Conservation (phyloP, 2,888 invertebrate genomes). For the Amiota communis region DNA sequence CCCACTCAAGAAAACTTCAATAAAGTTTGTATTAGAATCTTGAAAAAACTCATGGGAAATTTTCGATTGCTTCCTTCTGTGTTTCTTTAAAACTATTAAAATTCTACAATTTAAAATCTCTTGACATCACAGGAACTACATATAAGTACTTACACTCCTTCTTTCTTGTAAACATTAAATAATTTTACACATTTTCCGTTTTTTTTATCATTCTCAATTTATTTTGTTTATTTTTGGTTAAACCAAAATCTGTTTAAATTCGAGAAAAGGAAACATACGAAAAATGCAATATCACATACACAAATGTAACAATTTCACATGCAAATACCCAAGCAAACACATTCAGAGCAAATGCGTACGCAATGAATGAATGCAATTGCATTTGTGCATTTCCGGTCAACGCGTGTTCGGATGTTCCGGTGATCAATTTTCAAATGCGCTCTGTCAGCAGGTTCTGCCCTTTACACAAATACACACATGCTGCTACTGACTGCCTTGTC, state of each 20-base stretch:
- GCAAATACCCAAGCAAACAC: neutral
- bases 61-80: no score
- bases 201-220: no score
- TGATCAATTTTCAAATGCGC: slow-evolving; percentile 64
- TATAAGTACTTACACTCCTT: neutral
- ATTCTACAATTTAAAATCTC: no score
- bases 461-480: no score
- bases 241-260: neutral
- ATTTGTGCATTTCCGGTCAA: slow-evolving; percentile 65
- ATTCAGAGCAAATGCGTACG: slow-evolving; percentile 5
- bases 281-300: neutral
- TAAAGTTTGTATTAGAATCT: no score
- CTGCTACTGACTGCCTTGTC: no score
- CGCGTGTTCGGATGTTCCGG: slow-evolving; percentile 61
- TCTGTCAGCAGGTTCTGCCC: slow-evolving; percentile 49
- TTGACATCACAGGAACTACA: no score
- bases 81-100: no score
- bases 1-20: no score
- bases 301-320: neutral
- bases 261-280: neutral
- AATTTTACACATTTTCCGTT: neutral
- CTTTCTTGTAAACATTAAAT: neutral
- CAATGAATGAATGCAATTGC: slow-evolving; percentile 49
- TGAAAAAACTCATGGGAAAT: no score
- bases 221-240: neutral